Evolutionary conservation across 1,140 invertebrate species (phyloP), one percentile per base, ranked within the genome.

Genomic region (Drosophila parabipectinata): DNA sequence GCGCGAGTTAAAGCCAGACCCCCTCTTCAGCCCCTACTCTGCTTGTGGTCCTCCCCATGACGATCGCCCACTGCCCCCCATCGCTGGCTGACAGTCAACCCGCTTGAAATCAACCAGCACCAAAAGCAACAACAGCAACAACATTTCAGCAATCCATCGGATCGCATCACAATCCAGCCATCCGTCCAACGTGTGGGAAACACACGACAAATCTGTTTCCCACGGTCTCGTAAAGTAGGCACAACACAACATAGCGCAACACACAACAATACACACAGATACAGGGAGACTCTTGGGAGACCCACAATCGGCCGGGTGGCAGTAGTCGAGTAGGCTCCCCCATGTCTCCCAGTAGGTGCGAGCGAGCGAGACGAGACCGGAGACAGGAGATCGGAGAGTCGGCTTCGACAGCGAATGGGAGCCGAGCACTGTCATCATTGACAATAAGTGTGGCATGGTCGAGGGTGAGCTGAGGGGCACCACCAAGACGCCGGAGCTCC

Each of bases 121-220:
- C 66, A 57, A 14, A 18, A 76, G 51, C 61, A 68, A 51, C 52
- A 51, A 67, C 79, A 76, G 66, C 83, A 81, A 77, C 87, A 89
- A 85, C 84, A 88, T 88, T 88, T 89, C 84, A 88, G 79, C 84
- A 89, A 88, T 88, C 84, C 84, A 88, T 88, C 90, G 90, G 76
- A 91, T 90, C 90, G 83, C 90, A 91, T 90, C 90, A 85, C 90
- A 91, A 90, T 91, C 82, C 90, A 91, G 87, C 90, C 90, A 91
- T 91, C 90, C 90, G 90, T 91, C 90, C 90, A 91, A 92, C 93
- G 92, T 93, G 93, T 93, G 93, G 93, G 93, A 93, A 93, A 92
- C 92, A 92, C 92, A 92, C 91, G 92, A 93, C 93, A 93, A 92
- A 93, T 92, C 92, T 92, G 92, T 93, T 93, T 93, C 93, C 93